These are phyloP conservation scores for Drosophila setifemur DNA, from an alignment of 1,140 invertebrate species.

Conservation along the genomic window DNA sequence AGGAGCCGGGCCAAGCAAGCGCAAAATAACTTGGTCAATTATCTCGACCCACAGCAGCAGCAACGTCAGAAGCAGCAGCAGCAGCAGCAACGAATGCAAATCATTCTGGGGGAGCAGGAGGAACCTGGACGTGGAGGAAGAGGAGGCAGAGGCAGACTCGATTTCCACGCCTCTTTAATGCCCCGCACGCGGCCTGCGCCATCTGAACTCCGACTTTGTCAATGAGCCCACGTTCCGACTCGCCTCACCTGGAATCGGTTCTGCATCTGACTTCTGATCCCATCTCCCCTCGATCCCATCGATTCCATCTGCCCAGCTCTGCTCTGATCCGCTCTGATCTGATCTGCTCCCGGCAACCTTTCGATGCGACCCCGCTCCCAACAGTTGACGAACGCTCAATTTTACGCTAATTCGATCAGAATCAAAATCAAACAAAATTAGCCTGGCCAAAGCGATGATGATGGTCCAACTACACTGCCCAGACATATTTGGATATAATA, in stretches of 20 bases:
- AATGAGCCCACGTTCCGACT: constrained; percentile 58
- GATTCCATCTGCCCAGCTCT: no score
- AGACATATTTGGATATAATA: not conserved
- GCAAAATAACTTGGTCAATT: constrained; percentile 76
- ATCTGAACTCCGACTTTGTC: constrained; percentile 68
- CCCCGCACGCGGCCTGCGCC: constrained; percentile 57
- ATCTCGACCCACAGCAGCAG: constrained; percentile 18
- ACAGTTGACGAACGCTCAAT: constrained; percentile 69
- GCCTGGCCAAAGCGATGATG: constrained; percentile 49
- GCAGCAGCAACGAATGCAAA: constrained; percentile 46
- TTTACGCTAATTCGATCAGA: constrained; percentile 78
- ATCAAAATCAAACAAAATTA: constrained; percentile 79
- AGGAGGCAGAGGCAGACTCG: not conserved
- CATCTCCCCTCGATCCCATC: no score
- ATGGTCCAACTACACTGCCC: constrained; percentile 21
- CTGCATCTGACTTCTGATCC: not conserved
- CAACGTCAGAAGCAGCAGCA: constrained; percentile 6
- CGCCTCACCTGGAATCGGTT: not conserved
- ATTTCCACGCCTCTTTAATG: constrained; percentile 64
- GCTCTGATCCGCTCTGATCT: no score
- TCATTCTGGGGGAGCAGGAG: constrained; percentile 31
- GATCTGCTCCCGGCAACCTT: no score
- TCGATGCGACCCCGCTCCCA: constrained; percentile 41
- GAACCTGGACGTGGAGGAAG: no score
- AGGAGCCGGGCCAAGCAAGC: constrained; percentile 59